phyloP scores from a whole-genome alignment of 2,113 vertebrate genomes.

The Meleagris gallopavo region DNA sequence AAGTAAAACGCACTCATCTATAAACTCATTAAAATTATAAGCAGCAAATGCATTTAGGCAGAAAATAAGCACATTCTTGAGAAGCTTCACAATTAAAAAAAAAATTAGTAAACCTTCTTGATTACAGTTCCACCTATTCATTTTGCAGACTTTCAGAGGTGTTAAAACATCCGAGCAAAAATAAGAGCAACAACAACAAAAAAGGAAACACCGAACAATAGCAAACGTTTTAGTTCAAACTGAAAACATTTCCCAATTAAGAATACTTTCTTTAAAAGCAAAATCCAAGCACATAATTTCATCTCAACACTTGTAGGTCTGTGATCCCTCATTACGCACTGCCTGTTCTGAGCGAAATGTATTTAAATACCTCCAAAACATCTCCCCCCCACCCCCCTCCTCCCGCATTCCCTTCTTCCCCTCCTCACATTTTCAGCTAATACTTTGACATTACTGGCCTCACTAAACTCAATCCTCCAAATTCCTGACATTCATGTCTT shows the following conservation, averaged over 20 bases:
- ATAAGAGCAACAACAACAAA: neutral
- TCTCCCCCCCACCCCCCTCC: neutral
- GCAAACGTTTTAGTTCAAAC: neutral
- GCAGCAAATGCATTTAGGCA: slow-evolving; percentile 43
- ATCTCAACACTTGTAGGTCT: neutral
- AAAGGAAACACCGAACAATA: neutral
- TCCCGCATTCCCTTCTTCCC: slow-evolving; percentile 19
- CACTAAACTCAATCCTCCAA: slow-evolving; percentile 62
- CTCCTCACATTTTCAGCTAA: slow-evolving; percentile 37
- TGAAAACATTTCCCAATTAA: neutral
- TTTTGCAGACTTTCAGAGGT: neutral
- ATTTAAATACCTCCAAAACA: neutral
- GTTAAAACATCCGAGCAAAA: neutral
- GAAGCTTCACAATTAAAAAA: slow-evolving; percentile 18
- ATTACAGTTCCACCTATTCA: neutral
- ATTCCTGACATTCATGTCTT: slow-evolving; percentile 72
- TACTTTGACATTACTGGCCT: slow-evolving; percentile 63
- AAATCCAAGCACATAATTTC: neutral
- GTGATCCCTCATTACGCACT: neutral
- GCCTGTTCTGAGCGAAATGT: neutral
- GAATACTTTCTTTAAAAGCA: neutral
- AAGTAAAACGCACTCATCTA: slow-evolving; percentile 48
- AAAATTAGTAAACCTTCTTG: neutral
- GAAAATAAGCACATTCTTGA: slow-evolving; percentile 38
- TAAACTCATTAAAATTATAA: slow-evolving; percentile 52